phyloP scores from a whole-genome alignment of 2,113 vertebrate species.

The Callithrix jacchus region DNA sequence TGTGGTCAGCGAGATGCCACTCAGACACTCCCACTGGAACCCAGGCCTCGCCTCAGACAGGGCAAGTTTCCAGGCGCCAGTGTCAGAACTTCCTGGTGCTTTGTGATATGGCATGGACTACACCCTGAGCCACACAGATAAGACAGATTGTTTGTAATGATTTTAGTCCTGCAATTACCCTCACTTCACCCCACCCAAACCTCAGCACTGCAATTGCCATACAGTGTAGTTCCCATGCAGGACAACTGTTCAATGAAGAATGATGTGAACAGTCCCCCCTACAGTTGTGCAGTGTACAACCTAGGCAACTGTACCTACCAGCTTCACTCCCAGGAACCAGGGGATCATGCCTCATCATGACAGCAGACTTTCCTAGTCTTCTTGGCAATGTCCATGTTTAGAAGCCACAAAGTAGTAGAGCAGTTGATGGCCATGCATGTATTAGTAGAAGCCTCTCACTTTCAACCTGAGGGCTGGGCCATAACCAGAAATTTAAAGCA shows the following conservation, averaged over 20 bases:
- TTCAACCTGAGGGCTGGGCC: neutral
- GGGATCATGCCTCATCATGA: accelerated
- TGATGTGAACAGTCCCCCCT: neutral
- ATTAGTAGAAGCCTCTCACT: neutral
- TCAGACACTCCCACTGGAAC: constrained; percentile 12
- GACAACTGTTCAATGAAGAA: neutral
- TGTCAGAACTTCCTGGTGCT: constrained; percentile 69
- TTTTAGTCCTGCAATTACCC: constrained; percentile 50
- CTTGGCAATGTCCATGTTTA: neutral
- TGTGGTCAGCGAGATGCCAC: constrained; percentile 33
- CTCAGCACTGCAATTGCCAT: neutral
- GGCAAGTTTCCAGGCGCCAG: constrained; percentile 73
- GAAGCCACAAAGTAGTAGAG: neutral
- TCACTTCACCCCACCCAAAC: constrained; percentile 29
- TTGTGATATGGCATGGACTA: constrained; percentile 23
- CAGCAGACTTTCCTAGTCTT: neutral
- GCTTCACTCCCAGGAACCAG: neutral
- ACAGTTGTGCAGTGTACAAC: neutral
- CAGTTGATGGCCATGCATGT: accelerated
- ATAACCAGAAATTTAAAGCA: neutral
- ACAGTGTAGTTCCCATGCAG: neutral
- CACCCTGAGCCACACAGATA: constrained; percentile 72
- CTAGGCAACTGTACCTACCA: accelerated
- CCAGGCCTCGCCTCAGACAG: constrained; percentile 63
- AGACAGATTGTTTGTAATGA: constrained; percentile 60